Evolutionary conservation across 2,888 invertebrate species (phyloP).

Genomic region (Acanthosepion esculentum): DNA sequence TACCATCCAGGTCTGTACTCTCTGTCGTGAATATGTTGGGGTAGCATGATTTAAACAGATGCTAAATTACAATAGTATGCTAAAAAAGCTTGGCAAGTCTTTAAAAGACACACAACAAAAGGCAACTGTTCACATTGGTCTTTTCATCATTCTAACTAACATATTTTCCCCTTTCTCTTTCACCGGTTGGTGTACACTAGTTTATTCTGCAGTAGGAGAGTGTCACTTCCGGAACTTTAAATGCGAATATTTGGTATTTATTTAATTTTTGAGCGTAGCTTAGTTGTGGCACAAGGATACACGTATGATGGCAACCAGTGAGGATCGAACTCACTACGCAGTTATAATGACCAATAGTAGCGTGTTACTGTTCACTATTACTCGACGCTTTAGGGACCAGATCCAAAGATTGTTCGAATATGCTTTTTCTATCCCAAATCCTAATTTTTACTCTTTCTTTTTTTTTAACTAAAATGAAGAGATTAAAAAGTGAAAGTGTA

Average conservation of each 20-base stretch:
- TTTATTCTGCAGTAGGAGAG: not conserved
- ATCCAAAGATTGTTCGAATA: no score
- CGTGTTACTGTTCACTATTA: no score
- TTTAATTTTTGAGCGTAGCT: no score
- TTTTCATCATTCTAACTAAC: not conserved
- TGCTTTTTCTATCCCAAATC: no score
- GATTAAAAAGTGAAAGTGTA: no score
- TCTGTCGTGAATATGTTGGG: slow-evolving; percentile 73
- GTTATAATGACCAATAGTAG: no score
- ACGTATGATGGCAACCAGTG: no score
- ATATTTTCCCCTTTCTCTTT: not conserved
- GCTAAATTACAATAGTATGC: not conserved
- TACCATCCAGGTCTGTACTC: slow-evolving; percentile 71
- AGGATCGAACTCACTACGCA: no score
- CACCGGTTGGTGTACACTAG: not conserved
- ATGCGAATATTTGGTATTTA: not conserved
- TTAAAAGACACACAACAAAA: not conserved
- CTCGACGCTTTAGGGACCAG: no score
- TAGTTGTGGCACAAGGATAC: no score
- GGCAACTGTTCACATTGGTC: slow-evolving; percentile 8
- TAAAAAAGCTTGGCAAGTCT: not conserved
- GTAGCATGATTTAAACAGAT: slow-evolving; percentile 69
- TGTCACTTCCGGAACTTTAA: slow-evolving; percentile 4
- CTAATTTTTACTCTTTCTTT: no score
- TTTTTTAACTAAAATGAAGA: no score